Percentiles rank a stretch among this genome's conserved stretches.
Evolutionary conservation across 2,797 vertebrate species (phyloP).

Genomic region (Phrynocephalus guinanensis): DNA sequence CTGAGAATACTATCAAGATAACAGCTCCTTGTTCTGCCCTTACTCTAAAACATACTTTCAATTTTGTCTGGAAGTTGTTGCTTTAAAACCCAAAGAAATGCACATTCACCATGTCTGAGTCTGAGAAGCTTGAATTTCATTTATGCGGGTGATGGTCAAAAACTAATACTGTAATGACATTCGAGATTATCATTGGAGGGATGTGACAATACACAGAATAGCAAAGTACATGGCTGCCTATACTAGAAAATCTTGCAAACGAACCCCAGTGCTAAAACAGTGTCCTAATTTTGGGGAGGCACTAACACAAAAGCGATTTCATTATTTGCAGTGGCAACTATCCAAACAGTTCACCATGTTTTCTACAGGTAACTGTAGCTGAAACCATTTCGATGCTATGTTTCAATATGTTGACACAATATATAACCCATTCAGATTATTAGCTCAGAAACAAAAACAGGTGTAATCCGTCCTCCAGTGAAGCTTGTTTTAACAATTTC

Average conservation of each 20-base stretch:
- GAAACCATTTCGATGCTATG: slow-evolving; percentile 26
- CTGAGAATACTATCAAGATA: background rate
- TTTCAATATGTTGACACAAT: slow-evolving; percentile 54
- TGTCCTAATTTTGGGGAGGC: slow-evolving; percentile 17
- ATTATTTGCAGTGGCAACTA: slow-evolving; percentile 10
- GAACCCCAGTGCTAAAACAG: slow-evolving; percentile 6
- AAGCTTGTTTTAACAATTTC: background rate
- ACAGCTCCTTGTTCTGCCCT: background rate
- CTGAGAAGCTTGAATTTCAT: background rate
- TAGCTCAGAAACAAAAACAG: slow-evolving; percentile 24
- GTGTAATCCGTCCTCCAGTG: background rate
- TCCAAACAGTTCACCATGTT: slow-evolving; percentile 4
- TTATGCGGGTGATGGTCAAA: background rate
- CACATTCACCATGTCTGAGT: background rate
- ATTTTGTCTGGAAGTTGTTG: background rate
- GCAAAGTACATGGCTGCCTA: background rate
- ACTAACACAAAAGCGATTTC: slow-evolving; percentile 23
- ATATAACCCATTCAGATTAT: slow-evolving; percentile 40
- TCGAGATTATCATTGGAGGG: background rate
- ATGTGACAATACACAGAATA: background rate
- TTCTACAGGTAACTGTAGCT: slow-evolving; percentile 50
- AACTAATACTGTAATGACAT: no score
- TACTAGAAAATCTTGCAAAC: background rate
- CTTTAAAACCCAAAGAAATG: background rate
- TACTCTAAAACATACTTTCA: background rate